These are phyloP conservation scores for Lacanobia wlatinum DNA, from an alignment of 2,888 invertebrate species.

Conservation along the genomic window DNA sequence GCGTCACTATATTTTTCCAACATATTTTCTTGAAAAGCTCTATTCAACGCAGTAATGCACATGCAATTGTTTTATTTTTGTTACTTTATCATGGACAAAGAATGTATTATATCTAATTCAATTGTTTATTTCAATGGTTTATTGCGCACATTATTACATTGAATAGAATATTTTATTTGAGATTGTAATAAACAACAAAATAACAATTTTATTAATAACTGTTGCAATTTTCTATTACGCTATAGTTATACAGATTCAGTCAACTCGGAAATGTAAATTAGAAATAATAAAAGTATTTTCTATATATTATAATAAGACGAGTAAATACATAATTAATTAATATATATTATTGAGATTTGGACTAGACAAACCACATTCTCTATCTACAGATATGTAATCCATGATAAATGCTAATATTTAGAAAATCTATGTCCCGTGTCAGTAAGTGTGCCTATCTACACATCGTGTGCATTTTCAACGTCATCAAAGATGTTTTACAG, in stretches of 20 bases:
- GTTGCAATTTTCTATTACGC: slow-evolving; percentile 76
- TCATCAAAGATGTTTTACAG: slow-evolving; percentile 66
- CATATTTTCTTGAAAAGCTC: slow-evolving; percentile 68
- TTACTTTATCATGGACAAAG: slow-evolving; percentile 76
- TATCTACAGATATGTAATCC: slow-evolving; percentile 91
- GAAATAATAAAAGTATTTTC: slow-evolving; percentile 75
- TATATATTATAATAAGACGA: slow-evolving; percentile 82
- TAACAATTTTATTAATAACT: slow-evolving; percentile 62
- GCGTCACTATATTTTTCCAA: slow-evolving; percentile 61
- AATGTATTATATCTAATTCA: slow-evolving; percentile 74
- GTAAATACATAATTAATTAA: slow-evolving; percentile 84
- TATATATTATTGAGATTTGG: slow-evolving; percentile 88
- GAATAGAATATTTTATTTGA: slow-evolving; percentile 71
- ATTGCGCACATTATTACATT: slow-evolving; percentile 76
- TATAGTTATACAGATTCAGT: slow-evolving; percentile 86
- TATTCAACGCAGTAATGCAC: slow-evolving; percentile 80
- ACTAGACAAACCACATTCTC: slow-evolving; percentile 90
- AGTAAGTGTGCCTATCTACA: slow-evolving; percentile 83
- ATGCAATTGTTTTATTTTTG: slow-evolving; percentile 62
- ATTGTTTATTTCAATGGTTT: slow-evolving; percentile 50
- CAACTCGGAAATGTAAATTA: slow-evolving; percentile 84
- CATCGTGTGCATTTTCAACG: slow-evolving; percentile 84
- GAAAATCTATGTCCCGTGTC: slow-evolving; percentile 88
- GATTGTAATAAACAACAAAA: slow-evolving; percentile 56
- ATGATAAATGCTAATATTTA: slow-evolving; percentile 90